Conservation (phyloP, 2,113 vertebrate genomes). For the Halichoeres trimaculatus region DNA sequence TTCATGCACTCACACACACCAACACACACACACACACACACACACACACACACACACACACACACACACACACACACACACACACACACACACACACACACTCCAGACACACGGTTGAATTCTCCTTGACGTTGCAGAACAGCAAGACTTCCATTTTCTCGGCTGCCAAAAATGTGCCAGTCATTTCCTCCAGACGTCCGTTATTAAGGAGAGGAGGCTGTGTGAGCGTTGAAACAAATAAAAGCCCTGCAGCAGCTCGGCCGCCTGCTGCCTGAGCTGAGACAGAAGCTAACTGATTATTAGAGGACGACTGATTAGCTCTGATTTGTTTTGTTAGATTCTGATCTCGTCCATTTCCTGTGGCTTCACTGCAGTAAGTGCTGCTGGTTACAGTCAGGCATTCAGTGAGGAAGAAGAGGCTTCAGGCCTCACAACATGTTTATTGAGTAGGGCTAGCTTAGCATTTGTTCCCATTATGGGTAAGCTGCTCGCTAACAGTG, state of each 20-base stretch:
- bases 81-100: constrained; percentile 4
- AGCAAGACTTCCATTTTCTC: constrained; percentile 48
- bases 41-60: constrained; percentile 7
- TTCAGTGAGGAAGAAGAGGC: constrained; percentile 3
- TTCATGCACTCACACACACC: background rate
- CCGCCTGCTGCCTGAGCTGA: constrained; percentile 29
- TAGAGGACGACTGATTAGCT: constrained; percentile 40
- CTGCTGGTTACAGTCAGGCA: background rate
- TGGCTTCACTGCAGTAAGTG: constrained; percentile 12
- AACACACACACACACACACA: background rate
- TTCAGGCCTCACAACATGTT: background rate
- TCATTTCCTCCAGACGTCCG: constrained; percentile 51
- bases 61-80: background rate
- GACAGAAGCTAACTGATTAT: constrained; percentile 9
- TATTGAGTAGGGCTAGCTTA: background rate
- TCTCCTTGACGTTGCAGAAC: constrained; percentile 60
- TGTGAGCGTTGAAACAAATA: constrained; percentile 41
- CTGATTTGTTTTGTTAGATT: constrained; percentile 34
- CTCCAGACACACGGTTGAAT: constrained; percentile 35
- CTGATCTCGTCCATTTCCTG: constrained; percentile 38
- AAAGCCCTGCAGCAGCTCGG: constrained; percentile 22
- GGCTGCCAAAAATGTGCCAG: constrained; percentile 63
- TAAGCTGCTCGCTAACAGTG: constrained; percentile 9
- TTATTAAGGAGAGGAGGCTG: constrained; percentile 52
- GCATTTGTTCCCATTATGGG: constrained; percentile 11